Evolutionary conservation across 1,140 invertebrate species (phyloP).

Genomic region (Alviniconcha marisindica): DNA sequence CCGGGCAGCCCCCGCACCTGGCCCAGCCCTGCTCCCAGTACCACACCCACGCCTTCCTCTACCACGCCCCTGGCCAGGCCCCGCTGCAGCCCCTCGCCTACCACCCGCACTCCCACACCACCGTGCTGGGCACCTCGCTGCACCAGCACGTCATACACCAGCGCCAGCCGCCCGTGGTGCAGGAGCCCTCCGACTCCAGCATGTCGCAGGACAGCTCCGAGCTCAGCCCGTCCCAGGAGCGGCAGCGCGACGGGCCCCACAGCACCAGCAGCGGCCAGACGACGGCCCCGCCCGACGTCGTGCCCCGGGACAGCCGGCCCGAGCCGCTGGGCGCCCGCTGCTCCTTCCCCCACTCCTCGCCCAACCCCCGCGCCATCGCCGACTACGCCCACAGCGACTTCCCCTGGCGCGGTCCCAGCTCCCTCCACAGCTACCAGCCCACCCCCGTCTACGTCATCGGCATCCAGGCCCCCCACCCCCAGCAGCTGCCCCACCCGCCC

Average conservation of each 20-base stretch:
- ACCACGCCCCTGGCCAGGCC: too few relatives aligned
- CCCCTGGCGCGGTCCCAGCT: not conserved
- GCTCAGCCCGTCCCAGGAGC: not conserved
- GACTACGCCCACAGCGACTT: not conserved
- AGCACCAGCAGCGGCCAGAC: not conserved
- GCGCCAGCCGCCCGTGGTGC: conserved; percentile 1
- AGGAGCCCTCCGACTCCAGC: not conserved
- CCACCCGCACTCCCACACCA: not conserved
- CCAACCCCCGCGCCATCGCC: not conserved
- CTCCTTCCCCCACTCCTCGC: not conserved
- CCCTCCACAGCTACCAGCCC: not conserved
- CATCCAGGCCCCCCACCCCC: not conserved
- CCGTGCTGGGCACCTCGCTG: not conserved
- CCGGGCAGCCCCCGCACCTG: not conserved
- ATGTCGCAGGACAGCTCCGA: not conserved
- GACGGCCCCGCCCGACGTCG: not conserved
- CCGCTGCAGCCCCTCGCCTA: not conserved
- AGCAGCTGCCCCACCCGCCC: not conserved
- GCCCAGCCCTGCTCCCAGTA: too few relatives aligned
- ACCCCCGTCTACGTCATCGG: not conserved
- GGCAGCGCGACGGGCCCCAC: not conserved
- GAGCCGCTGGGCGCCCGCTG: not conserved
- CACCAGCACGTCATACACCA: conserved; percentile 1
- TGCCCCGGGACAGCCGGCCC: not conserved
- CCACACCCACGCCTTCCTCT: too few relatives aligned